phyloP scores from a whole-genome alignment of 2,888 invertebrate genomes.

The Catonia carolina region DNA sequence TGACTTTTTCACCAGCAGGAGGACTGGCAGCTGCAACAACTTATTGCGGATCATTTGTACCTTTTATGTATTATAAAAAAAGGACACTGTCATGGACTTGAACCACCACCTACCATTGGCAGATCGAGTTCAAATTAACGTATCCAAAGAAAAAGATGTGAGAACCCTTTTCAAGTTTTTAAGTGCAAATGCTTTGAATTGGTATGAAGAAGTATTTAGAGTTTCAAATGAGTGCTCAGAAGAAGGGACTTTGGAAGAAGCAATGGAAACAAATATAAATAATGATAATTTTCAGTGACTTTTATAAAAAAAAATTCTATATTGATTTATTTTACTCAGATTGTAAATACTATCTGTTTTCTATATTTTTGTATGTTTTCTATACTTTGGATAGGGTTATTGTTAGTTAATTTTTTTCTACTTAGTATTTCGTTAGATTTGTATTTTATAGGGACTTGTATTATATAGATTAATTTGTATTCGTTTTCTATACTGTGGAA shows the following conservation, averaged over 20 bases:
- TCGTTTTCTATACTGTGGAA: no score
- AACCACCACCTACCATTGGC: not conserved
- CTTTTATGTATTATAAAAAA: not conserved
- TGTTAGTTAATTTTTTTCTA: no score
- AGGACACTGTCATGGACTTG: slow-evolving; percentile 1
- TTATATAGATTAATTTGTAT: no score
- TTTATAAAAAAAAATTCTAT: not conserved
- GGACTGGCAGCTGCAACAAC: slow-evolving; percentile 6
- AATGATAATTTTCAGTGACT: not conserved
- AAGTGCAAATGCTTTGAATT: not conserved
- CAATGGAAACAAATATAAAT: not conserved
- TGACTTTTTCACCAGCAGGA: slow-evolving; percentile 5
- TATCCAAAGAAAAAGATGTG: not conserved
- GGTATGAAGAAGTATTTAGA: not conserved
- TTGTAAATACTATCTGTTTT: no score
- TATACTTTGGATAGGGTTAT: no score
- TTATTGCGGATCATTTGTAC: slow-evolving; percentile 1
- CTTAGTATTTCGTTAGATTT: slow-evolving; percentile 10
- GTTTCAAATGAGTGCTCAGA: not conserved
- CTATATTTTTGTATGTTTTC: no score
- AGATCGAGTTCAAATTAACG: slow-evolving; percentile 3
- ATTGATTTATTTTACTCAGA: no score
- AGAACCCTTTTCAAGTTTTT: slow-evolving; percentile 3
- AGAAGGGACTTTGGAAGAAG: not conserved
- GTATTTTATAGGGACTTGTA: no score